These are phyloP conservation scores for Diplodus puntazzo DNA, from an alignment of 2,797 vertebrate species.

Conservation along the genomic window DNA sequence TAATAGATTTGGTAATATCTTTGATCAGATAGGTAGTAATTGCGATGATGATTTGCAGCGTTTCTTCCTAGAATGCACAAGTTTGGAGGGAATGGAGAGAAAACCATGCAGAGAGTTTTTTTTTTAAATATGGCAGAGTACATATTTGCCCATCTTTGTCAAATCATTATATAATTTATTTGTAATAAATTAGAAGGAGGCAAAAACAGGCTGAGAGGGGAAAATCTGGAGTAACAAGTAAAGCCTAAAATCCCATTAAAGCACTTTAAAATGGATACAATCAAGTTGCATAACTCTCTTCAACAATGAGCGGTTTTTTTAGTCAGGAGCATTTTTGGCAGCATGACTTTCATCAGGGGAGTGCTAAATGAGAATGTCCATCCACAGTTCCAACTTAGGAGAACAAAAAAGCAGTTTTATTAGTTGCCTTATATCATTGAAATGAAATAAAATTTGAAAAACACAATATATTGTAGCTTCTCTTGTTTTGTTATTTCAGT, in stretches of 20 bases:
- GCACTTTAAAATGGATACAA: constrained; percentile 16
- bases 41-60: constrained; percentile 29
- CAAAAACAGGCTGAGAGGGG: constrained; percentile 20
- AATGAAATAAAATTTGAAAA: neutral
- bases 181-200: neutral
- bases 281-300: constrained; percentile 1
- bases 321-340: constrained; percentile 14
- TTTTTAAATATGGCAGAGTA: neutral
- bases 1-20: constrained; percentile 21
- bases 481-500: neutral
- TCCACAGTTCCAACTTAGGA: neutral
- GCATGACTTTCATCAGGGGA: constrained; percentile 6
- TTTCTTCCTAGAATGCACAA: constrained; percentile 15
- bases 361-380: neutral
- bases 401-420: neutral
- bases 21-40: constrained; percentile 20
- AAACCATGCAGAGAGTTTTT: neutral
- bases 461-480: neutral
- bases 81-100: constrained; percentile 7
- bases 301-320: constrained; percentile 2
- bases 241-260: constrained; percentile 35
- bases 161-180: neutral
- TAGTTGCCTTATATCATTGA: neutral
- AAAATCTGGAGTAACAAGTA: constrained; percentile 4
- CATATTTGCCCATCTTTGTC: constrained; percentile 19